phyloP scores from a whole-genome alignment of 2,113 vertebrate genomes.

The Ranitomeya imitator region DNA sequence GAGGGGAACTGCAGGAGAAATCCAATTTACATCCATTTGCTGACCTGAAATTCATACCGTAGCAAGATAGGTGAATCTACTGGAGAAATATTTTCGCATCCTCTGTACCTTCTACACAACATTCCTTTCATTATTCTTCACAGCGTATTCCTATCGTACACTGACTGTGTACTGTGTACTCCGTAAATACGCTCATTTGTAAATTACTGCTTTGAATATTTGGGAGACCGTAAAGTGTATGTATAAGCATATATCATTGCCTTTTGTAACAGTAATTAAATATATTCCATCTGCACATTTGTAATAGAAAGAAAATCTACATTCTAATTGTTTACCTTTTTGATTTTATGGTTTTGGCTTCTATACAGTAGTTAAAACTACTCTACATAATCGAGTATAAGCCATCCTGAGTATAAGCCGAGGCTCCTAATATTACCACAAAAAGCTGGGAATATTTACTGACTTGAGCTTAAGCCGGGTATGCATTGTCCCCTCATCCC shows the following conservation, averaged over 20 bases:
- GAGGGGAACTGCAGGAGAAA: conserved; percentile 30
- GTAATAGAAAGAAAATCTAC: neutral
- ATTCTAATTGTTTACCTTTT: neutral
- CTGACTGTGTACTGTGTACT: neutral
- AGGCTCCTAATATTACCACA: no score
- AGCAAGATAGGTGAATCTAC: conserved; percentile 27
- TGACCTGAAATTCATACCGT: conserved; percentile 37
- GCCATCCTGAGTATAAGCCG: no score
- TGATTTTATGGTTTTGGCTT: conserved; percentile 1
- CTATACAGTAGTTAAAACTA: neutral
- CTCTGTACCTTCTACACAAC: neutral
- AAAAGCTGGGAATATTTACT: no score
- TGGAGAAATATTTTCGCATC: neutral
- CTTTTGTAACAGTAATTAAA: neutral
- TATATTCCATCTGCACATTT: neutral
- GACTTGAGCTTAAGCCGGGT: no score
- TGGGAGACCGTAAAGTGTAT: neutral
- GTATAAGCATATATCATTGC: neutral
- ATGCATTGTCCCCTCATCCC: no score
- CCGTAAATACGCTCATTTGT: neutral
- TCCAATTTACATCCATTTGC: conserved; percentile 37
- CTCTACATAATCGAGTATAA: no score
- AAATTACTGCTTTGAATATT: neutral
- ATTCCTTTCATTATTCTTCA: neutral
- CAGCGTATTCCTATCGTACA: no score